Percentiles rank a stretch among this genome's conserved stretches.
phyloP scores from a whole-genome alignment of 2,797 vertebrate species.

The Poecilia gillii region DNA sequence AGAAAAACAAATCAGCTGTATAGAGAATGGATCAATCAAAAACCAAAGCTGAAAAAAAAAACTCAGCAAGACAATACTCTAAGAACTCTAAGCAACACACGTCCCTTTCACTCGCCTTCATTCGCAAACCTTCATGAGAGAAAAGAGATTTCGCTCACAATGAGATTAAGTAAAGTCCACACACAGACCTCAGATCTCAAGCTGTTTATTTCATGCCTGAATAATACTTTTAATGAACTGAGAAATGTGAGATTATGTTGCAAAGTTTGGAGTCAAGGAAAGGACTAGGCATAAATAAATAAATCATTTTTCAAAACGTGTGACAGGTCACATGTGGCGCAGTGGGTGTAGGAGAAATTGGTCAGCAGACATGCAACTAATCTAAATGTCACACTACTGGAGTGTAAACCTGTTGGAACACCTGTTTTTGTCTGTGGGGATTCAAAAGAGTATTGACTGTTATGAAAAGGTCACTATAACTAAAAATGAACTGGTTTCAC shows the following conservation, averaged over 20 bases:
- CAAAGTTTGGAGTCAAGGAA: background rate
- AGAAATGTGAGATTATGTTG: background rate
- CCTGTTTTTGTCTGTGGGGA: slow-evolving; percentile 2
- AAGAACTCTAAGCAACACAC: background rate
- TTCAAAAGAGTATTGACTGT: slow-evolving; percentile 6
- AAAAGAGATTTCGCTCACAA: background rate
- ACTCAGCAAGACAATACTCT: background rate
- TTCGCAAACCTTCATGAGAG: slow-evolving; percentile 2
- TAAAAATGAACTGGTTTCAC: slow-evolving; percentile 5
- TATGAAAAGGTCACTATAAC: slow-evolving; percentile 24
- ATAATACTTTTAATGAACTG: background rate
- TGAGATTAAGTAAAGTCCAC: background rate
- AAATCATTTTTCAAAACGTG: background rate
- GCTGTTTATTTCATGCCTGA: slow-evolving; percentile 1
- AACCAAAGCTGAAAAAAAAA: background rate
- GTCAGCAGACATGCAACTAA: background rate
- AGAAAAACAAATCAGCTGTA: background rate
- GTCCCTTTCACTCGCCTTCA: background rate
- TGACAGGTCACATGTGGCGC: no score
- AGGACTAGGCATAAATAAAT: background rate
- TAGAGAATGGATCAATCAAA: background rate
- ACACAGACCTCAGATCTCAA: background rate
- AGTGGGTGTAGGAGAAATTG: background rate
- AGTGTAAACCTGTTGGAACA: slow-evolving; percentile 10
- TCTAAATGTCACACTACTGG: background rate